phyloP scores from a whole-genome alignment of 2,888 invertebrate species.

The Dione juno region DNA sequence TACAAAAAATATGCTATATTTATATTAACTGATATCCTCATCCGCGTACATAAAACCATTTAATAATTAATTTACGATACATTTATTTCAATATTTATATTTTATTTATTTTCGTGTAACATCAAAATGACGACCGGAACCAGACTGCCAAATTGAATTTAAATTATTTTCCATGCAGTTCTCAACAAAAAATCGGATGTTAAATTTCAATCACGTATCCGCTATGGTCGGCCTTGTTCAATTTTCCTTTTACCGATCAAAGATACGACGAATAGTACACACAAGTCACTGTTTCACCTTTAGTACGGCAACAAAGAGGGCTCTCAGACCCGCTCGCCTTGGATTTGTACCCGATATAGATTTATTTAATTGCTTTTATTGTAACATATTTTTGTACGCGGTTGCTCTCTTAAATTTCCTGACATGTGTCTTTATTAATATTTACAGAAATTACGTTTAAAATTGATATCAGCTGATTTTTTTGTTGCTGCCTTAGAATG shows the following conservation, averaged over 20 bases:
- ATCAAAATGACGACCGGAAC: no score
- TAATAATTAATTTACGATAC: no score
- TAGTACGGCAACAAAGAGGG: conserved; percentile 34
- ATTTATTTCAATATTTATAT: no score
- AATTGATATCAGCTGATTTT: not conserved
- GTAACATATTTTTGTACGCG: not conserved
- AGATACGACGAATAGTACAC: conserved; percentile 30
- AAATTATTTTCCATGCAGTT: not conserved
- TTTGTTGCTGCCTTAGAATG: no score
- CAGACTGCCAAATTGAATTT: no score
- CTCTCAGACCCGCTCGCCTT: conserved; percentile 32
- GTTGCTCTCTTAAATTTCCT: not conserved
- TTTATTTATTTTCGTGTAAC: no score
- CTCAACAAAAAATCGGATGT: conserved; percentile 28
- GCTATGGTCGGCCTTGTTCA: conserved; percentile 33
- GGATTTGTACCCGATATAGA: conserved; percentile 34
- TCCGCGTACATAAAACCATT: no score
- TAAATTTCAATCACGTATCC: conserved; percentile 31
- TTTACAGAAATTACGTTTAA: not conserved
- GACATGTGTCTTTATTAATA: not conserved
- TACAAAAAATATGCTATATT: no score
- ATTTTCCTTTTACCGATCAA: conserved; percentile 40
- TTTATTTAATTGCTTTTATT: conserved; percentile 31
- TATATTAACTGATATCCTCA: no score
- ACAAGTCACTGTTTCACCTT: conserved; percentile 40